Conservation (phyloP, 2,888 invertebrate genomes). For the Ecliptopera silaceata region DNA sequence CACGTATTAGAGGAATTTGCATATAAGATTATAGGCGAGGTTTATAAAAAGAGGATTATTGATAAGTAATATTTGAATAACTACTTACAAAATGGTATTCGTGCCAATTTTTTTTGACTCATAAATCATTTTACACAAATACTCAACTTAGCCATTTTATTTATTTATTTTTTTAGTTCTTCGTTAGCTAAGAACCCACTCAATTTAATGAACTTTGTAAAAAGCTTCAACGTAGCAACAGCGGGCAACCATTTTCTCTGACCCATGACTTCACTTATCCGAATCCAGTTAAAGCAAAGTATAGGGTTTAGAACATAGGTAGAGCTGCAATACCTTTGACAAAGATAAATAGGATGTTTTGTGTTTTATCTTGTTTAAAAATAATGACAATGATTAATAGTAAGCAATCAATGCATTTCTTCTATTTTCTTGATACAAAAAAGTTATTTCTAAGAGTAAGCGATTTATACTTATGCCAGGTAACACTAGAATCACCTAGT, state of each 20-base stretch:
- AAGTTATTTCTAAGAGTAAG: too few relatives aligned
- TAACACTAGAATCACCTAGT: too few relatives aligned
- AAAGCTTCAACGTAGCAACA: slow-evolving; percentile 25
- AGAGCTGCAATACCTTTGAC: slow-evolving; percentile 12
- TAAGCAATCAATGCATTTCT: background rate
- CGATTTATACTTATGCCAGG: too few relatives aligned
- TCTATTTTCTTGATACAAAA: background rate
- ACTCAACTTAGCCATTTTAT: background rate
- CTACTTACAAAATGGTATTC: too few relatives aligned
- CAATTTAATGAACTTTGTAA: slow-evolving; percentile 20
- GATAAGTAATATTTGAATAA: too few relatives aligned
- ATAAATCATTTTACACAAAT: background rate
- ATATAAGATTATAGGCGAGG: slow-evolving; percentile 8
- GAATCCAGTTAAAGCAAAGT: slow-evolving; percentile 31
- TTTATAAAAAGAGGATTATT: background rate
- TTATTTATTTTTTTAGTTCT: slow-evolving; percentile 16
- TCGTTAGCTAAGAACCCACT: slow-evolving; percentile 11
- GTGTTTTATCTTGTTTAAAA: background rate
- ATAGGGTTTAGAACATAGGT: slow-evolving; percentile 13
- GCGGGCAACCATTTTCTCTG: slow-evolving; percentile 25
- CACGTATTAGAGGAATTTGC: slow-evolving; percentile 29
- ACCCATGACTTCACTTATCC: slow-evolving; percentile 37
- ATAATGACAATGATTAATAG: background rate
- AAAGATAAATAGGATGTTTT: background rate
- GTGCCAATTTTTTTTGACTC: too few relatives aligned